Evolutionary conservation across 2,888 invertebrate species (phyloP).

Genomic region (Acanthosepion esculentum): DNA sequence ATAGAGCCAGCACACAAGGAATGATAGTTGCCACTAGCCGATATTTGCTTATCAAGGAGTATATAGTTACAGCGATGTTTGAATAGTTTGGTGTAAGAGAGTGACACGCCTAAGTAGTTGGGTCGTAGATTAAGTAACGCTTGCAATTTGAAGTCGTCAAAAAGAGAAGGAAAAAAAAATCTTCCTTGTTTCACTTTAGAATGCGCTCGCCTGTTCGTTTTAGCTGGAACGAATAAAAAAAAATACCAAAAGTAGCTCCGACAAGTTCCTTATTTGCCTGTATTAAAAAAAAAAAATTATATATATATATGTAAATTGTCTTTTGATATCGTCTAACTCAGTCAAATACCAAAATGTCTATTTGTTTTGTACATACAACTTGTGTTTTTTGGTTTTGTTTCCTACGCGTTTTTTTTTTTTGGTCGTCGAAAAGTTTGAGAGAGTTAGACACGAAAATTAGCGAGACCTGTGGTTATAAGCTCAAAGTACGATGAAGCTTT

Average conservation of each 20-base stretch:
- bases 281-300: background rate
- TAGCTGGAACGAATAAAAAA: background rate
- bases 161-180: background rate
- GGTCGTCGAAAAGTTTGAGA: background rate
- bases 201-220: background rate
- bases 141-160: background rate
- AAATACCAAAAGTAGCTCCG: background rate
- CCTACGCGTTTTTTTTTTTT: background rate
- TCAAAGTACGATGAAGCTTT: background rate
- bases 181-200: background rate
- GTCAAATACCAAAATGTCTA: background rate
- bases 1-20: background rate
- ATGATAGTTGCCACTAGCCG: conserved; percentile 5
- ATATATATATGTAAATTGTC: background rate
- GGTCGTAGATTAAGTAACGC: background rate
- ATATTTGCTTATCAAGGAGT: background rate
- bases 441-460: background rate
- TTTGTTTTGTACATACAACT: background rate
- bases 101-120: background rate
- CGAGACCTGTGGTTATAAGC: background rate
- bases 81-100: background rate
- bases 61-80: background rate
- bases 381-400: background rate
- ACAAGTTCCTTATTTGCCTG: background rate
- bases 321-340: background rate